phyloP scores from a whole-genome alignment of 2,113 vertebrate genomes.

The Chionomys nivalis region DNA sequence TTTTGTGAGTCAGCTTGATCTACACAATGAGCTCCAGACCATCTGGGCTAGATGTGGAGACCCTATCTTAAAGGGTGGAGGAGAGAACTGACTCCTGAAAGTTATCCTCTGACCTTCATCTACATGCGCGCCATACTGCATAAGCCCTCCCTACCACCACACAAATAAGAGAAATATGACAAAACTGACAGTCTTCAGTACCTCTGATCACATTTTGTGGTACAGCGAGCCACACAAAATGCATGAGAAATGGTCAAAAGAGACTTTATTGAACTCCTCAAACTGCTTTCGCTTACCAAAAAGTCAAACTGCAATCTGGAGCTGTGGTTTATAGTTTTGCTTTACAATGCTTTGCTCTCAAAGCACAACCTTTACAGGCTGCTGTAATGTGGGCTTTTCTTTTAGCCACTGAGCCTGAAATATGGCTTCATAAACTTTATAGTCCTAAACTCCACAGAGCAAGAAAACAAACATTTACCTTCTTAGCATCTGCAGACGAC shows the following conservation, averaged over 20 bases:
- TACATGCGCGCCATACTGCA: not conserved
- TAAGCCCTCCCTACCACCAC: not conserved
- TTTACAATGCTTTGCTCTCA: slow-evolving; percentile 53
- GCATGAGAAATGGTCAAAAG: not conserved
- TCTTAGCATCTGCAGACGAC: slow-evolving; percentile 92
- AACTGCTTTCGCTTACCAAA: slow-evolving; percentile 15
- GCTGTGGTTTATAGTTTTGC: slow-evolving; percentile 40
- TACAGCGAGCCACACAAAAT: not conserved
- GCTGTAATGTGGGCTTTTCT: not conserved
- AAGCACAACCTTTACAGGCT: slow-evolving; percentile 31
- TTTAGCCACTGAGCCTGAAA: not conserved
- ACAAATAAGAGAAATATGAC: not conserved
- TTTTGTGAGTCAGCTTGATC: not conserved
- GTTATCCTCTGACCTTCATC: not conserved
- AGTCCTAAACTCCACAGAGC: slow-evolving; percentile 33
- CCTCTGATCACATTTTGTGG: not conserved
- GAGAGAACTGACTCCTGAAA: not conserved
- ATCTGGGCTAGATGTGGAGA: not conserved
- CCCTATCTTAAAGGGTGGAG: not conserved
- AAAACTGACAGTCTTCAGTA: not conserved
- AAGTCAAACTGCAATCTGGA: not conserved
- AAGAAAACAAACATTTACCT: slow-evolving; percentile 87
- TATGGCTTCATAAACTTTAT: slow-evolving; percentile 34
- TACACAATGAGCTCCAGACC: not conserved
- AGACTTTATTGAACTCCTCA: not conserved